Evolutionary conservation across 2,113 vertebrate genomes (phyloP).

Genomic region (Thalassarche chlororhynchos): DNA sequence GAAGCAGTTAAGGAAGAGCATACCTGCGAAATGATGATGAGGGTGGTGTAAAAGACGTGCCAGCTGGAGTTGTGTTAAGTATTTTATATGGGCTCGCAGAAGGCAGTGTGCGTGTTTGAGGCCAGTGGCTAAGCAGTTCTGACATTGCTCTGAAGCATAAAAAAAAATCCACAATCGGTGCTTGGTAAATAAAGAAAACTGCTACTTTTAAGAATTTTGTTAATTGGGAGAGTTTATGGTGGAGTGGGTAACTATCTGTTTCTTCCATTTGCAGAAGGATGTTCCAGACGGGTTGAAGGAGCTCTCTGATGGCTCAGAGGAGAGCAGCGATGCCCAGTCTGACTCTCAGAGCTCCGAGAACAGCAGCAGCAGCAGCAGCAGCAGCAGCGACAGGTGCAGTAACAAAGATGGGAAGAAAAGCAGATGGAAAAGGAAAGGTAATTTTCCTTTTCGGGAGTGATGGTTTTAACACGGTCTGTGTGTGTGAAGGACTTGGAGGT

Average conservation of each 20-base stretch:
- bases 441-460: neutral
- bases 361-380: constrained; percentile 82
- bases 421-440: constrained; percentile 94
- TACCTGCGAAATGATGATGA: fast-evolving
- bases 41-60: fast-evolving
- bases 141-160: fast-evolving
- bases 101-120: neutral
- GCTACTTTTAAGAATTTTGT: fast-evolving
- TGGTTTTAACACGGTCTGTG: fast-evolving
- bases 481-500: neutral
- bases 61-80: fast-evolving
- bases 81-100: fast-evolving
- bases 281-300: constrained; percentile 86
- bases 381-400: constrained; percentile 66
- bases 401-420: constrained; percentile 83
- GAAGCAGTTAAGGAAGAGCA: neutral
- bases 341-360: constrained; percentile 82
- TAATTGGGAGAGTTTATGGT: fast-evolving
- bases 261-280: constrained; percentile 84
- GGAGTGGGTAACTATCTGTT: fast-evolving
- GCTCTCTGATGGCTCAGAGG: constrained; percentile 89
- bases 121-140: neutral
- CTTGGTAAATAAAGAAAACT: fast-evolving
- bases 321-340: constrained; percentile 88
- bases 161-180: fast-evolving